These are phyloP conservation scores for Anguilla marmorata DNA, from an alignment of 2,797 vertebrate species.

Conservation along the genomic window DNA sequence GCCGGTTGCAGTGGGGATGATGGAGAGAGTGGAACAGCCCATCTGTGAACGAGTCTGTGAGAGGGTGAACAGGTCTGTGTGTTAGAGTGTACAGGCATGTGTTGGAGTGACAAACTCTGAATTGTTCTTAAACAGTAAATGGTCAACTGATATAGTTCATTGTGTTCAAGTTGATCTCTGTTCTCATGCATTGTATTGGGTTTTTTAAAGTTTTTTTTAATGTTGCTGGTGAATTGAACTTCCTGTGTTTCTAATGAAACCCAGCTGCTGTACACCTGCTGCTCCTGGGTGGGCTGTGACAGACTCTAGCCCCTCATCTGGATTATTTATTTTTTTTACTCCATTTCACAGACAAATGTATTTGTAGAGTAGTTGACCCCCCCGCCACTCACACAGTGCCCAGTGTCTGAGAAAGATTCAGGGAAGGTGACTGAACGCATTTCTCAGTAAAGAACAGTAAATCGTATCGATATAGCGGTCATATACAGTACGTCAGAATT, in stretches of 20 bases:
- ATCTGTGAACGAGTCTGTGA: not conserved
- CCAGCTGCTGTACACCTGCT: not conserved
- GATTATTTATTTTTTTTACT: not conserved
- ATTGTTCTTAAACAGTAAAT: not conserved
- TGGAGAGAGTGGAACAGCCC: too few species aligned
- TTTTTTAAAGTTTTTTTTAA: not conserved
- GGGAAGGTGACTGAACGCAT: not conserved
- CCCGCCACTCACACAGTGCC: not conserved
- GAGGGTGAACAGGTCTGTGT: not conserved
- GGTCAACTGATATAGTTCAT: not conserved
- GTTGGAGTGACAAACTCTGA: not conserved
- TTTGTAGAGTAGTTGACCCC: not conserved
- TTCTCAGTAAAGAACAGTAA: not conserved
- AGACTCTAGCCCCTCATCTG: not conserved
- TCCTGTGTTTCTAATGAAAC: not conserved
- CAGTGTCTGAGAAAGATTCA: constrained; percentile 1
- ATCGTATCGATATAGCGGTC: not conserved
- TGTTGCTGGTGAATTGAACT: not conserved
- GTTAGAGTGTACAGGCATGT: not conserved
- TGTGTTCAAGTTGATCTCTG: not conserved
- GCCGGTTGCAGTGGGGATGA: not conserved
- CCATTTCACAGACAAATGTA: not conserved
- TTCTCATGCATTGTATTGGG: not conserved
- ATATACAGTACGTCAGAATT: not conserved
- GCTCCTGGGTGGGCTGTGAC: not conserved